Percentiles rank a stretch among this genome's conserved stretches.
phyloP scores from a whole-genome alignment of 2,888 invertebrate species.

The Nymphalis urticae region DNA sequence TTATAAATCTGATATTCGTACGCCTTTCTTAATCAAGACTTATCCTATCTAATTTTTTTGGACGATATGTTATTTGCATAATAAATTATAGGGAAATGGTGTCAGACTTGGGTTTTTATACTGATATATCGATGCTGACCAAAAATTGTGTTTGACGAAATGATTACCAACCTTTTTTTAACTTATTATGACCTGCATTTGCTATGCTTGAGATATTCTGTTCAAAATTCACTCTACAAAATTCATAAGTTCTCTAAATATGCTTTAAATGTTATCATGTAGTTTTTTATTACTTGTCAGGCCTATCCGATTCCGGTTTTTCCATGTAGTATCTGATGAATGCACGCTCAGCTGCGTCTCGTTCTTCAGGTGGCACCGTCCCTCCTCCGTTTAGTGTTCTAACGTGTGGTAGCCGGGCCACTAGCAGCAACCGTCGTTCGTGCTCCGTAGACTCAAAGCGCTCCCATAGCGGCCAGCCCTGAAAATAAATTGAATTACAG shows the following conservation, averaged over 20 bases:
- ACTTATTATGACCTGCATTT: no score
- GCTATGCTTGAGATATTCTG: no score
- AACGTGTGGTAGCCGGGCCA: slow-evolving; percentile 93
- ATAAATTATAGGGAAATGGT: slow-evolving; percentile 14
- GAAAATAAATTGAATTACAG: slow-evolving; percentile 41
- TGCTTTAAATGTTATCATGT: neutral
- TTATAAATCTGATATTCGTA: slow-evolving; percentile 42
- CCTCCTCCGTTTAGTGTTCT: slow-evolving; percentile 94
- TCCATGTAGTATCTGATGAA: slow-evolving; percentile 96
- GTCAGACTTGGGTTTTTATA: slow-evolving; percentile 9
- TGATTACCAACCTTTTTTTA: no score
- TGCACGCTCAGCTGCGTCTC: slow-evolving; percentile 95
- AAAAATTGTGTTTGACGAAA: no score
- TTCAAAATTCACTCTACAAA: neutral
- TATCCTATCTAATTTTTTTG: slow-evolving; percentile 16
- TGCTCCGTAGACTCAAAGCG: slow-evolving; percentile 92
- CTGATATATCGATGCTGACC: neutral
- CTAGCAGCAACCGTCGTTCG: slow-evolving; percentile 91
- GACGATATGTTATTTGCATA: slow-evolving; percentile 18
- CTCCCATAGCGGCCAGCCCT: slow-evolving; percentile 88
- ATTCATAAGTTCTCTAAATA: neutral
- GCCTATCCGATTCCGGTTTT: slow-evolving; percentile 90
- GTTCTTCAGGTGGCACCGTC: slow-evolving; percentile 89
- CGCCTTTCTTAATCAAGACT: slow-evolving; percentile 28
- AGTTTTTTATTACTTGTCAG: slow-evolving; percentile 83